Evolutionary conservation across 2,888 invertebrate genomes (phyloP), one percentile per base, ranked within the genome.

Genomic region (Nomada ruficornis): DNA sequence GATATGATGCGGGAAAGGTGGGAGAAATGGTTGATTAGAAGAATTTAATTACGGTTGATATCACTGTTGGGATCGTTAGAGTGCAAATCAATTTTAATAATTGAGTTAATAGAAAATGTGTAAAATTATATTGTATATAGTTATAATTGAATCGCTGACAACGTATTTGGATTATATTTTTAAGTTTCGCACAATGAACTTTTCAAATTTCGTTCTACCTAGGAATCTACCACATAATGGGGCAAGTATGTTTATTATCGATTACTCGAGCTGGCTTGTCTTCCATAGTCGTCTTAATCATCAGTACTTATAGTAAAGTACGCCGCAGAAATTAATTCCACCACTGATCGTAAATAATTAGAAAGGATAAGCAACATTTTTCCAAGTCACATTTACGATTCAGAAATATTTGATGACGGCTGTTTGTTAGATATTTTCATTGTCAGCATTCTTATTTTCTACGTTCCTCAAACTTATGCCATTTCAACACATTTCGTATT

Each of bases 261-360:
- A 54, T 72, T 54, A 72, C 42, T 10, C 23, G 18, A 10, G 9
- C 15, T 13, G 47, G 62, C 63, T n/a, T 20, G 63, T 54, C 23
- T 26, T 23, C 18, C 44, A 23, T 26, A 71, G 29, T 20, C 67
- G 10, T 36, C 18, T 36, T 36, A 36, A 36, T 36, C 36, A 36
- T 60, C 26, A 36, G 10, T 60, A 36, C 47, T 47, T 47, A 47
- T 2, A 29, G 15, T 60, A 76, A 76, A 76, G 76, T 76, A 29
- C 54, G 59, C 50, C 59, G 50, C n/a, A 47, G 15, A 36, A 52
- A 76, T 71, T 71, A 47, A 44, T 62, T 18, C 29, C 60, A 23
- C 54, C 29, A 23, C 13, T 18, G 54, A 75, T 23, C 50, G n/a
- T 59, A 20, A 59, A 44, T 4, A 47, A 62, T 67, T 47, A 36